Conservation (phyloP, 2,113 vertebrate genomes). For the Melospiza melodia region DNA sequence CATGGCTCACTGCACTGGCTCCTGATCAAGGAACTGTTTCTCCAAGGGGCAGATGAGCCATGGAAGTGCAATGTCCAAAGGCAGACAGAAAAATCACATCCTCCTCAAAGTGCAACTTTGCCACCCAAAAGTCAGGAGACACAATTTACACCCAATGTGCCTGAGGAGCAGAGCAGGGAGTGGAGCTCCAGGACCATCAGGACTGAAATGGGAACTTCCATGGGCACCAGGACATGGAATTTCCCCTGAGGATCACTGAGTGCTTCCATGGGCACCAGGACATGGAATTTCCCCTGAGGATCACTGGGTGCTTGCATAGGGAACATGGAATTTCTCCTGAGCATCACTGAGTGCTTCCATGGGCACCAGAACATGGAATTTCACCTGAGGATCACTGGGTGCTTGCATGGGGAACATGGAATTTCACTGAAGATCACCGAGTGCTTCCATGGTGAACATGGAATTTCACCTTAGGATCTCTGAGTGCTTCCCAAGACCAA, state of each 20-base stretch:
- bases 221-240: neutral
- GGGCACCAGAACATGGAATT: neutral
- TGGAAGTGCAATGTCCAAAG: neutral
- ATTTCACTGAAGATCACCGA: too few species aligned
- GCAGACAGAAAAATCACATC: neutral
- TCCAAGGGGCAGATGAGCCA: neutral
- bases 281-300: too few species aligned
- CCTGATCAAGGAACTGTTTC: neutral
- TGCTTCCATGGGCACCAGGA: neutral
- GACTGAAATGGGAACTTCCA: neutral
- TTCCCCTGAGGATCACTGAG: neutral
- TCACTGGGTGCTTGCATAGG: neutral
- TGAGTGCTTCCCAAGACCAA: neutral
- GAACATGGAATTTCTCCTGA: neutral
- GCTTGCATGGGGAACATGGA: rapidly evolving
- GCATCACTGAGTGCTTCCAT: neutral
- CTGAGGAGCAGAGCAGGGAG: neutral
- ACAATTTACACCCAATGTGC: rapidly evolving
- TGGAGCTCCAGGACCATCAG: neutral
- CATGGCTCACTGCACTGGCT: neutral
- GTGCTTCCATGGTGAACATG: neutral
- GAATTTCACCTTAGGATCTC: neutral
- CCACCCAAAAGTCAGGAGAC: neutral
- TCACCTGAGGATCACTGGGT: neutral
- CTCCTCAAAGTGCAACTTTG: neutral